phyloP scores from a whole-genome alignment of 2,888 invertebrate genomes.

The Xylocampa areola region DNA sequence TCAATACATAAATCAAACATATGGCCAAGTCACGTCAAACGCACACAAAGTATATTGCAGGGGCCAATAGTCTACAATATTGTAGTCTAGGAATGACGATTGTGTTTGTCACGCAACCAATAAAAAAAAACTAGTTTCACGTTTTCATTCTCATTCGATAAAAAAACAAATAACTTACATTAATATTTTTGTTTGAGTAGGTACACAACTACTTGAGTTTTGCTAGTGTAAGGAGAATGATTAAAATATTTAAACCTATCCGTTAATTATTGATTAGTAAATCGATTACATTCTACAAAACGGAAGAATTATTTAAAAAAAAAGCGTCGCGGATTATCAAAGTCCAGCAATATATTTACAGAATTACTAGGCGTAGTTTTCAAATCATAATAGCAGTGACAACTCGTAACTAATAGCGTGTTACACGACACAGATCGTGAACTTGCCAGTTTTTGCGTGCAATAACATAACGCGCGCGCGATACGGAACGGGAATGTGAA shows the following conservation, averaged over 20 bases:
- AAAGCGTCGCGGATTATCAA: no score
- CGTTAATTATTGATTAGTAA: no score
- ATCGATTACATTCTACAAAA: no score
- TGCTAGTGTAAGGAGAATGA: no score
- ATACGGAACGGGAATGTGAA: constrained; percentile 61
- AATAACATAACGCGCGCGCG: constrained; percentile 33
- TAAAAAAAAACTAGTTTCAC: constrained; percentile 4
- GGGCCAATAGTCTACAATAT: constrained; percentile 17
- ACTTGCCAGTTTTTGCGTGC: constrained; percentile 61
- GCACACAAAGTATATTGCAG: constrained; percentile 12
- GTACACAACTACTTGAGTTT: no score
- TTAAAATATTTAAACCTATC: no score
- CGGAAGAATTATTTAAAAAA: no score
- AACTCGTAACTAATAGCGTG: constrained; percentile 36
- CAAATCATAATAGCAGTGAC: constrained; percentile 13
- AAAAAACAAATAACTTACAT: no score
- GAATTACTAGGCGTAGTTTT: constrained; percentile 9
- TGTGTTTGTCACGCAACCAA: constrained; percentile 36
- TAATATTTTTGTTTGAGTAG: no score
- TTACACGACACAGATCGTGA: constrained; percentile 60
- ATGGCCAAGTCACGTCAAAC: constrained; percentile 12
- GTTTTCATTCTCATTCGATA: neutral
- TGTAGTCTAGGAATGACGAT: neutral
- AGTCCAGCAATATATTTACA: neutral
- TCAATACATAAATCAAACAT: constrained; percentile 27